A percentile compares a stretch with the other conserved stretches of the same genome.
Evolutionary conservation across 2,113 vertebrate genomes (phyloP).

Genomic region (Chauna torquata): DNA sequence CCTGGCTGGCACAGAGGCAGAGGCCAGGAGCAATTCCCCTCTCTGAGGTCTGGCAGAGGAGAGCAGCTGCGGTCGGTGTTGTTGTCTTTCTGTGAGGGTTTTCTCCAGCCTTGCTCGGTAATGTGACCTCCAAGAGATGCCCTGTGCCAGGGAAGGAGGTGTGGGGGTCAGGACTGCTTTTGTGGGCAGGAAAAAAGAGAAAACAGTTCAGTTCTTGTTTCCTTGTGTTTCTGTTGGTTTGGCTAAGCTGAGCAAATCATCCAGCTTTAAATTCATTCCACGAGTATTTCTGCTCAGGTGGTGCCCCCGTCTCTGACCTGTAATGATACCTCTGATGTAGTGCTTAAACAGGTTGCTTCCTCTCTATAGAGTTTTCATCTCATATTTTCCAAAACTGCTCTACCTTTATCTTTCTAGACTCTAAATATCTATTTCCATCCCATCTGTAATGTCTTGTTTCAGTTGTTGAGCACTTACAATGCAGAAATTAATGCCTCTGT

Average conservation of each 20-base stretch:
- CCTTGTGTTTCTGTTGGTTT: neutral
- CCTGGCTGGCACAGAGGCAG: neutral
- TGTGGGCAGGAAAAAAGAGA: neutral
- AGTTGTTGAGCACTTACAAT: neutral
- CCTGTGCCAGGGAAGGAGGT: neutral
- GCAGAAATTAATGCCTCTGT: neutral
- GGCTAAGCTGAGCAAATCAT: neutral
- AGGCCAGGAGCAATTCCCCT: rapidly evolving
- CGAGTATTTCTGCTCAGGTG: neutral
- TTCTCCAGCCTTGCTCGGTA: no score
- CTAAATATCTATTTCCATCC: neutral
- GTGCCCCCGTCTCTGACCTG: neutral
- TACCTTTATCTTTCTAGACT: neutral
- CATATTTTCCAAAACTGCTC: neutral
- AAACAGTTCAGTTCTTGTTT: neutral
- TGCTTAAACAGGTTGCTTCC: neutral
- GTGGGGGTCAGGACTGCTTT: rapidly evolving
- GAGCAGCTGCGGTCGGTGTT: rapidly evolving
- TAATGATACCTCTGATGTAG: neutral
- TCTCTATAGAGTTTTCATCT: neutral
- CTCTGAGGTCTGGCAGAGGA: no score
- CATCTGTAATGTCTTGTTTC: neutral
- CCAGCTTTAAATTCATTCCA: neutral
- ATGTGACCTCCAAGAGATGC: rapidly evolving
- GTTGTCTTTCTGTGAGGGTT: neutral